A percentile compares a stretch with the other conserved stretches of the same genome.
Evolutionary conservation across 2,113 vertebrate genomes (phyloP).

Genomic region (Arvicanthis niloticus): DNA sequence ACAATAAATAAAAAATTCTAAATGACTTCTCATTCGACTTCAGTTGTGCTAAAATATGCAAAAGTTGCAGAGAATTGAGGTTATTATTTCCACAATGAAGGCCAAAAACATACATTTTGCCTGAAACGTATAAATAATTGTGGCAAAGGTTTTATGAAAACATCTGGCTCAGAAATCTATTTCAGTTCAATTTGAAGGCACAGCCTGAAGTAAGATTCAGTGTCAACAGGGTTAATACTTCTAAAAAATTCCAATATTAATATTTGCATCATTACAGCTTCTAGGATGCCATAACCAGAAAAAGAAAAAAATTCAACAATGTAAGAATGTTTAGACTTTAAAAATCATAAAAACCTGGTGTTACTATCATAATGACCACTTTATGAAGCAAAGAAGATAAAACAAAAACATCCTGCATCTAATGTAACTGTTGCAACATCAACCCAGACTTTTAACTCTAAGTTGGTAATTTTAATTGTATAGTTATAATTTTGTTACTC

Average conservation of each 20-base stretch:
- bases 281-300: background rate
- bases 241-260: constrained; percentile 50
- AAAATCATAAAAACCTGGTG: constrained; percentile 43
- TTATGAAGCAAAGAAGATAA: background rate
- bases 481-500: constrained; percentile 52
- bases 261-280: background rate
- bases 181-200: constrained; percentile 51
- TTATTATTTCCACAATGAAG: background rate
- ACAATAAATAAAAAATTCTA: background rate
- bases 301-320: constrained; percentile 7
- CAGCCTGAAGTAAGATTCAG: constrained; percentile 55
- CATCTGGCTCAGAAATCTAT: constrained; percentile 31
- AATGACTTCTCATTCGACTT: constrained; percentile 43
- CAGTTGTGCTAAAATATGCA: background rate
- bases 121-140: constrained; percentile 53
- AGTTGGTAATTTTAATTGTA: constrained; percentile 59
- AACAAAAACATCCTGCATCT: background rate
- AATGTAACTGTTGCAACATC: background rate
- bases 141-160: constrained; percentile 47
- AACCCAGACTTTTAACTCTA: constrained; percentile 14
- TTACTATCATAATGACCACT: background rate
- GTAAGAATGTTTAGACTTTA: constrained; percentile 50
- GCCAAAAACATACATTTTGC: constrained; percentile 14
- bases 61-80: background rate
- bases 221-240: constrained; percentile 26